phyloP scores from a whole-genome alignment of 2,113 vertebrate genomes.

The Neofelis nebulosa region DNA sequence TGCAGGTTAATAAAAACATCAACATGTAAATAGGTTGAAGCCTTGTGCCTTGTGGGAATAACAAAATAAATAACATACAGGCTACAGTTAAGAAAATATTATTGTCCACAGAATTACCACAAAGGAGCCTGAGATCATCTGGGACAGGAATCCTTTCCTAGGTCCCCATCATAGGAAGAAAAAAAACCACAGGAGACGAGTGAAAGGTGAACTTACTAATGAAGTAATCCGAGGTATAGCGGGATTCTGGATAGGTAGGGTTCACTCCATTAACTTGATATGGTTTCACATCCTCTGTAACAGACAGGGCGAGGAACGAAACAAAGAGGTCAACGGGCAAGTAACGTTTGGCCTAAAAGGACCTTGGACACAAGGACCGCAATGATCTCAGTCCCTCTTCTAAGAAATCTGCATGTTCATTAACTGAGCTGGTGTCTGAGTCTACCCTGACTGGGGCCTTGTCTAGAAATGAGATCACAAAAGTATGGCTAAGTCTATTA shows the following conservation, averaged over 20 bases:
- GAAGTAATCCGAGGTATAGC: constrained; percentile 98
- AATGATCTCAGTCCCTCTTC: neutral
- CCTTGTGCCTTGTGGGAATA: neutral
- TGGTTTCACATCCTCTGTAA: constrained; percentile 95
- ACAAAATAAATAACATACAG: neutral
- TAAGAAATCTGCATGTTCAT: neutral
- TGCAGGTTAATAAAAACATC: neutral
- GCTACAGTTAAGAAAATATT: neutral
- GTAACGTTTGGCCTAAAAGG: neutral
- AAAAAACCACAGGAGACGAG: neutral
- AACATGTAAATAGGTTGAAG: neutral
- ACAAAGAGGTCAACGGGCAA: neutral
- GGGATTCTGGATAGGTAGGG: constrained; percentile 94
- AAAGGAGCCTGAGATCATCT: neutral
- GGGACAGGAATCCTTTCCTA: neutral
- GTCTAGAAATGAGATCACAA: constrained; percentile 50
- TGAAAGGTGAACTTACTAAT: constrained; percentile 92
- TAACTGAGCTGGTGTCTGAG: neutral
- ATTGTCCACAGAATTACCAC: neutral
- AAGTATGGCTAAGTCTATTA: neutral
- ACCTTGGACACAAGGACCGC: neutral
- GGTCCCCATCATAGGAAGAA: neutral
- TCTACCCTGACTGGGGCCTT: neutral
- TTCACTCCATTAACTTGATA: constrained; percentile 93
- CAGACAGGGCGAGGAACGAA: constrained; percentile 74